Evolutionary conservation across 2,888 invertebrate genomes (phyloP).

Genomic region (Phorcus lineatus): DNA sequence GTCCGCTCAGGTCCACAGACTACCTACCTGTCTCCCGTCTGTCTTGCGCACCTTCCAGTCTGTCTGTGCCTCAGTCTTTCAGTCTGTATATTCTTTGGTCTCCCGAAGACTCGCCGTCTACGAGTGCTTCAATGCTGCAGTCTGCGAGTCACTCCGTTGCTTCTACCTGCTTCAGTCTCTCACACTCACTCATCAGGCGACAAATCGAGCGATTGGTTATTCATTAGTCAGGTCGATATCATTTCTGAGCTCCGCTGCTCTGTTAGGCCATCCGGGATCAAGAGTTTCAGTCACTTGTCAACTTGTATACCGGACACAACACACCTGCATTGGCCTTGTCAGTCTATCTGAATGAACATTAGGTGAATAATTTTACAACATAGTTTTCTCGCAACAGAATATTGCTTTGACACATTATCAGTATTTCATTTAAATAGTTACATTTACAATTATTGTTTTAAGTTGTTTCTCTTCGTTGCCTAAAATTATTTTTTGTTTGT

Average conservation of each 20-base stretch:
- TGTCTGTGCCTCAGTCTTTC: background rate
- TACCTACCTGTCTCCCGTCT: conserved; percentile 2
- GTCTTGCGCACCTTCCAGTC: background rate
- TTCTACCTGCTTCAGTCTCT: background rate
- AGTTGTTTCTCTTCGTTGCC: background rate
- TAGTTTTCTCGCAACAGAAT: too few species aligned
- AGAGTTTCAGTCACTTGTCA: background rate
- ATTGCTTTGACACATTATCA: too few species aligned
- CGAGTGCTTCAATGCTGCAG: background rate
- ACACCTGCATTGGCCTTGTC: background rate
- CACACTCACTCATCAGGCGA: background rate
- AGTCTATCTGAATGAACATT: too few species aligned
- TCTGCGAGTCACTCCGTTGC: background rate
- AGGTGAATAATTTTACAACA: too few species aligned
- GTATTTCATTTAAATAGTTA: too few species aligned
- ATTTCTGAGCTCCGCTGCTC: background rate
- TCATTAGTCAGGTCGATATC: conserved; percentile 9
- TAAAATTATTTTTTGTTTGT: conserved; percentile 9
- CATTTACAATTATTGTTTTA: too few species aligned
- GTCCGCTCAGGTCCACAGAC: background rate
- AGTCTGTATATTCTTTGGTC: background rate
- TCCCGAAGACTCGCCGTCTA: background rate
- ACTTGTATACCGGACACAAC: background rate
- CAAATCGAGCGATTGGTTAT: conserved; percentile 18
- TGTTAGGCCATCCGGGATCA: background rate